These are phyloP conservation scores for Amblyornis subalaris DNA, from an alignment of 2,113 vertebrate genomes.

Conservation along the genomic window DNA sequence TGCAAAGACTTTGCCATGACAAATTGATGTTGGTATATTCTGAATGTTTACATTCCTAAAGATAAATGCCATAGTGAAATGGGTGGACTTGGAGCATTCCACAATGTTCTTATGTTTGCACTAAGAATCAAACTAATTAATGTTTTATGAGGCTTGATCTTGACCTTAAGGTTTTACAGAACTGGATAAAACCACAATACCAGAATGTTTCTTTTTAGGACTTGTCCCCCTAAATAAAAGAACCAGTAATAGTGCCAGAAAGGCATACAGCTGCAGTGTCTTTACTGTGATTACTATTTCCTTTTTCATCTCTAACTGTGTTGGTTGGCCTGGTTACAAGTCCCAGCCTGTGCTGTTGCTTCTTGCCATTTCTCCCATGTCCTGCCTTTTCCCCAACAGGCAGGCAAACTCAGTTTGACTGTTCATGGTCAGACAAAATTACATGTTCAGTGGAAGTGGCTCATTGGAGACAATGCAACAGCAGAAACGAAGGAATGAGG, in stretches of 20 bases:
- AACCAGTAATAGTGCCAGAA: background rate
- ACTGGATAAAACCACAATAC: background rate
- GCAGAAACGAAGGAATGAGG: background rate
- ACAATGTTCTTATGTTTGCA: background rate
- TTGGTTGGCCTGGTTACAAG: background rate
- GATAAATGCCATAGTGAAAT: background rate
- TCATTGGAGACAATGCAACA: background rate
- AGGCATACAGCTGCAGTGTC: background rate
- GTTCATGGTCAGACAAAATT: background rate
- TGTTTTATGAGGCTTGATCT: background rate
- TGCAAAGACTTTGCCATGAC: background rate
- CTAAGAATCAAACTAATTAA: background rate
- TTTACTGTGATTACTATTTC: background rate
- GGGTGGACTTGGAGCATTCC: background rate
- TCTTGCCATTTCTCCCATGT: background rate
- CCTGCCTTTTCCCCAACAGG: background rate
- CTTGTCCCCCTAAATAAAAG: background rate
- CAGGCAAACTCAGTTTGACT: background rate
- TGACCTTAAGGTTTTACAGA: background rate
- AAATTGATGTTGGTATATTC: background rate
- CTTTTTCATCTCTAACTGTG: background rate
- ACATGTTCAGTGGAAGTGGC: background rate
- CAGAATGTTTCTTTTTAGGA: background rate
- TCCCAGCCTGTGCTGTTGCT: background rate
- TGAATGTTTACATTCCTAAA: slow-evolving; percentile 17